Conservation (phyloP, 2,113 vertebrate species). For the Galemys pyrenaicus region DNA sequence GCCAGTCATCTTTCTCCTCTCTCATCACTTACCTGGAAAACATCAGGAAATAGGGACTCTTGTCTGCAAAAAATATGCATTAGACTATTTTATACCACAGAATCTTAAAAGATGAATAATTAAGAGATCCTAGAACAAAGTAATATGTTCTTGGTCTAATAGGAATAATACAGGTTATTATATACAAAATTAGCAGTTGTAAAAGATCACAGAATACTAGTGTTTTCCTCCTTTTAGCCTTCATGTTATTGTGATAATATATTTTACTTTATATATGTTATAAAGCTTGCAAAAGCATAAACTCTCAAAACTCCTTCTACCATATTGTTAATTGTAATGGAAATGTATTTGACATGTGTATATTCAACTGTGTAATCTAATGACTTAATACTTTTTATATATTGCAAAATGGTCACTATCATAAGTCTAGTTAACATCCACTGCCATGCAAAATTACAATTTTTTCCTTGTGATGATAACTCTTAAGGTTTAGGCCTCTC, state of each 20-base stretch:
- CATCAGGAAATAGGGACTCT: background rate
- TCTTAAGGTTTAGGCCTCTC: too few species aligned
- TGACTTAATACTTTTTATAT: too few species aligned
- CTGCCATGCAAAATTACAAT: too few species aligned
- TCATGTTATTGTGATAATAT: background rate
- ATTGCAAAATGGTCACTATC: too few species aligned
- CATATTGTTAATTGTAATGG: background rate
- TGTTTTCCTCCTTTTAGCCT: background rate
- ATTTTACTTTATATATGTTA: background rate
- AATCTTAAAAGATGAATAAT: background rate
- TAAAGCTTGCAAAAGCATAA: background rate
- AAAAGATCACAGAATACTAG: background rate
- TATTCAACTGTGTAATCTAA: too few species aligned
- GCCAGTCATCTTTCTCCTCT: background rate
- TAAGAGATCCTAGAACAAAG: background rate
- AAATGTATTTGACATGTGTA: too few species aligned
- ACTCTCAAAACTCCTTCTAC: background rate
- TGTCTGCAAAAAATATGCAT: background rate
- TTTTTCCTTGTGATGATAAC: too few species aligned
- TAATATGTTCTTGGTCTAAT: background rate
- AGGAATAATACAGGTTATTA: background rate
- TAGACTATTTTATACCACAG: background rate
- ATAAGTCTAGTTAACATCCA: too few species aligned
- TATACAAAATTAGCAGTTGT: background rate
- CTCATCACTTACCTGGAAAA: background rate